Base-by-base conservation (phyloP, 2,888 invertebrate genomes). In the Sipunculus nudus region DNA sequence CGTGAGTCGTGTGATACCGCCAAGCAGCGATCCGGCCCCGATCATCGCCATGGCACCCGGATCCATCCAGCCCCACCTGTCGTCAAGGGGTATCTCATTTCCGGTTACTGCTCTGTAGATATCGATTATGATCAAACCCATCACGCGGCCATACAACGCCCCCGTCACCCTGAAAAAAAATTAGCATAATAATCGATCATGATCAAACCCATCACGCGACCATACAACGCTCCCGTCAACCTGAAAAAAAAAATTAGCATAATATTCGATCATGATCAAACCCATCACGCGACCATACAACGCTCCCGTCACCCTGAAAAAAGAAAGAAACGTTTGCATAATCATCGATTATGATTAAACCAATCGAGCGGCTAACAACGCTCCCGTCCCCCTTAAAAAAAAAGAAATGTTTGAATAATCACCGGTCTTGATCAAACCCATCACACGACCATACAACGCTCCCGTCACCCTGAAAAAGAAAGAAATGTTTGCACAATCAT, bases 41-140 rank as follows among this genome's bases (percentile, higher is more conserved):
- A 71, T 47, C 3, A 70, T 62, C n/a, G 71, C 65, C 39, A 67
- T 56, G 13, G 61, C 52, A 16, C 71, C 71, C 3, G 71, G 71
- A 43, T 71, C 71, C n/a, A 71, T 61, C 71, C 71, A 71, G 19
- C 39, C 50, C 67, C 65, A 71, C n/a, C 28, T 8, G 26, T 47
- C 6, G 19, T 8, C 6, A 47, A 16, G 31, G 25, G 67, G 61
- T 13, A 49, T 2, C 2, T n/a, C 16, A 5, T 21, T 31, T 6
- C 59, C 63, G 1, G 57, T 59, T 10, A 59, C 47, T 2, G 21
- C 19, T 47, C 35, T 45, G 41, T 60, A 63, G 2, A 65, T 26
- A 23, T 62, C 49, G 23, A 67, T n/a, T 32, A 63, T 31, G 2
- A 53, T 69, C 10, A 65, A 26, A 1, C 71, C 71, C 16, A 65